phyloP scores from a whole-genome alignment of 30 jellyfish, hydroid and myxozoan genomes.

The Chironex yamaguchii region DNA sequence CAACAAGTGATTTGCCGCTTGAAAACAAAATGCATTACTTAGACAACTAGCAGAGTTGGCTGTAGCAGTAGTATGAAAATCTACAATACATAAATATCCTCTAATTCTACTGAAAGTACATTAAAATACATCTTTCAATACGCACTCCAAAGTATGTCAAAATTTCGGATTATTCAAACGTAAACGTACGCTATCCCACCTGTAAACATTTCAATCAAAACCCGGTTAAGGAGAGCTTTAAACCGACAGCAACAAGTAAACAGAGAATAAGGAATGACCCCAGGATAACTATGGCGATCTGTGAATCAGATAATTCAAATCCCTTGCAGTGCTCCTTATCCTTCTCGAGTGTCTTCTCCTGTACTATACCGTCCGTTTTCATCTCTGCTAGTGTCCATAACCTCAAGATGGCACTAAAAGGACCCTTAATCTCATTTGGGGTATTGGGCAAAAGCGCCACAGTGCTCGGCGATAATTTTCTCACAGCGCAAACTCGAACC shows the following conservation, averaged over 20 bases:
- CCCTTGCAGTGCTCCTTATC: constrained; percentile 22
- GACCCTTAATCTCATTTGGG: constrained; percentile 88
- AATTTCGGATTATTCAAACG: too few relatives aligned
- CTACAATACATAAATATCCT: not conserved
- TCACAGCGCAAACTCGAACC: constrained; percentile 85
- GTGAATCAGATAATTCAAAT: constrained; percentile 80
- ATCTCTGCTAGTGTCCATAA: constrained; percentile 68
- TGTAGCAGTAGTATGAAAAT: too few relatives aligned
- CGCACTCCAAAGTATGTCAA: not conserved
- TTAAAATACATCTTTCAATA: not conserved
- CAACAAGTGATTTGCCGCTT: too few relatives aligned
- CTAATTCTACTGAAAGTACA: not conserved
- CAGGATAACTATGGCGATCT: constrained; percentile 80
- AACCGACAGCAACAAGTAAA: constrained; percentile 63
- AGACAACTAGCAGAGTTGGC: too few relatives aligned
- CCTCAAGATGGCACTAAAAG: constrained; percentile 62
- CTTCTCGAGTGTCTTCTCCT: constrained; percentile 15
- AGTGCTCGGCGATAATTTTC: constrained; percentile 60
- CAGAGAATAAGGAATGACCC: constrained; percentile 81
- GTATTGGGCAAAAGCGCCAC: constrained; percentile 58
- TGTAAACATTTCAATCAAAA: too few relatives aligned
- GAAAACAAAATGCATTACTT: too few relatives aligned
- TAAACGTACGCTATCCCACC: too few relatives aligned
- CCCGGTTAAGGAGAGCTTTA: not conserved
- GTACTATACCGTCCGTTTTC: constrained; percentile 40